These are phyloP conservation scores for Metopolophium dirhodum DNA, from an alignment of 1,140 invertebrate genomes.

Conservation along the genomic window DNA sequence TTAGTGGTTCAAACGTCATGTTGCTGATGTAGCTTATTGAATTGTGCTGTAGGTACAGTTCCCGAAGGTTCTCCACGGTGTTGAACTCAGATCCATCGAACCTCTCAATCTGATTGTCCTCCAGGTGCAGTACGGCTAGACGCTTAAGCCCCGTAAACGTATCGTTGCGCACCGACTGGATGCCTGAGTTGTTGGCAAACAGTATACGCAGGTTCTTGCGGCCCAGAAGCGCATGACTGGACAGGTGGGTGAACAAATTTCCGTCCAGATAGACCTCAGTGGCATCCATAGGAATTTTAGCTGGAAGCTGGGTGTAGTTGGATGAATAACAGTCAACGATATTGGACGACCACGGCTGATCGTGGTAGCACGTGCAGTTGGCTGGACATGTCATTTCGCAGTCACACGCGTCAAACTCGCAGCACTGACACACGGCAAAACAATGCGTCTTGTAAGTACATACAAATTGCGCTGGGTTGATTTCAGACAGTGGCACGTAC, in stretches of 20 bases:
- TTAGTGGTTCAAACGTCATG: conserved; percentile 80
- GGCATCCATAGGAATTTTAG: conserved; percentile 90
- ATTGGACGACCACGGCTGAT: conserved; percentile 91
- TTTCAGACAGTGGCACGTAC: conserved; percentile 82
- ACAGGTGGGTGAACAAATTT: conserved; percentile 84
- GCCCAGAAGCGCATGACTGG: conserved; percentile 89
- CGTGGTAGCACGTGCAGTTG: conserved; percentile 93
- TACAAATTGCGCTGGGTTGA: conserved; percentile 86
- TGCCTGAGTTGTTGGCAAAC: conserved; percentile 87
- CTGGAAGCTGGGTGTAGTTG: conserved; percentile 81
- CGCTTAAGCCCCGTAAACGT: conserved; percentile 86
- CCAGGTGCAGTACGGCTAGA: conserved; percentile 80
- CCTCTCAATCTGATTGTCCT: conserved; percentile 82
- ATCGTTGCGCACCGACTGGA: conserved; percentile 83
- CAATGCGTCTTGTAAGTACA: conserved; percentile 92
- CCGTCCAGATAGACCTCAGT: conserved; percentile 92
- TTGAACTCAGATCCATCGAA: conserved; percentile 84
- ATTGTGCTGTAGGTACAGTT: conserved; percentile 89
- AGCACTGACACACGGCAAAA: conserved; percentile 91
- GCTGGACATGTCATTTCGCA: conserved; percentile 94
- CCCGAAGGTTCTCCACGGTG: conserved; percentile 78
- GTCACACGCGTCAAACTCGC: conserved; percentile 93
- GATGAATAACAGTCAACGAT: conserved; percentile 88
- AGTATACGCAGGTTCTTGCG: conserved; percentile 85
- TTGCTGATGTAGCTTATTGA: conserved; percentile 83